phyloP scores from a whole-genome alignment of 2,797 vertebrate genomes.

The Sebastes vulpes region DNA sequence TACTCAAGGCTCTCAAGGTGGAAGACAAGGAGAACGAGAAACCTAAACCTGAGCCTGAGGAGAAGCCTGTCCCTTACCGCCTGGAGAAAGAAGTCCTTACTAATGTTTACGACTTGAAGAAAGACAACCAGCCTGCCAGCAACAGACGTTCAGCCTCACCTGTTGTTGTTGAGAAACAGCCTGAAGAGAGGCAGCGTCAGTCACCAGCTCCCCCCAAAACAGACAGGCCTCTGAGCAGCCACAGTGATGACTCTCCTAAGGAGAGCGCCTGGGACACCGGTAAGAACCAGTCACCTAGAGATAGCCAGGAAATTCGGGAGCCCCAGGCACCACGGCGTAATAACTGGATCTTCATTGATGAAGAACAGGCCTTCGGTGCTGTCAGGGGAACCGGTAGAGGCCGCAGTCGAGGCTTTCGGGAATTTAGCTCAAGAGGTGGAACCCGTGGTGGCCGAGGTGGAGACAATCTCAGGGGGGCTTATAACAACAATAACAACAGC shows the following conservation, averaged over 20 bases:
- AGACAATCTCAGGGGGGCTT: conserved; percentile 73
- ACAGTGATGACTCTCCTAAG: conserved; percentile 81
- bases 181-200: conserved; percentile 71
- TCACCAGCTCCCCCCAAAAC: conserved; percentile 76
- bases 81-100: conserved; percentile 89
- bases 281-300: conserved; percentile 81
- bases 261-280: conserved; percentile 86
- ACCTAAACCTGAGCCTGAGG: conserved; percentile 91
- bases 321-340: conserved; percentile 89
- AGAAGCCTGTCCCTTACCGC: conserved; percentile 87
- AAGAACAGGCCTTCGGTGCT: conserved; percentile 95
- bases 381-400: conserved; percentile 89
- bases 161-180: conserved; percentile 84
- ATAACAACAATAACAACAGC: conserved; percentile 63
- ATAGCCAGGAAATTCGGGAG: conserved; percentile 83
- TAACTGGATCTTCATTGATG: conserved; percentile 99
- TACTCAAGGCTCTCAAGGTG: conserved; percentile 97
- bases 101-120: conserved; percentile 88
- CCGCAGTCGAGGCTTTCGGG: conserved; percentile 92
- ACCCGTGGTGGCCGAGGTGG: conserved; percentile 70
- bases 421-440: conserved; percentile 91
- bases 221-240: conserved; percentile 81
- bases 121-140: conserved; percentile 81
- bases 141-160: conserved; percentile 80
- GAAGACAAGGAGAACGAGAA: conserved; percentile 98